Percentiles rank a stretch among this genome's conserved stretches.
phyloP scores from a whole-genome alignment of 2,113 vertebrate species.

The Gasterosteus nipponicus region DNA sequence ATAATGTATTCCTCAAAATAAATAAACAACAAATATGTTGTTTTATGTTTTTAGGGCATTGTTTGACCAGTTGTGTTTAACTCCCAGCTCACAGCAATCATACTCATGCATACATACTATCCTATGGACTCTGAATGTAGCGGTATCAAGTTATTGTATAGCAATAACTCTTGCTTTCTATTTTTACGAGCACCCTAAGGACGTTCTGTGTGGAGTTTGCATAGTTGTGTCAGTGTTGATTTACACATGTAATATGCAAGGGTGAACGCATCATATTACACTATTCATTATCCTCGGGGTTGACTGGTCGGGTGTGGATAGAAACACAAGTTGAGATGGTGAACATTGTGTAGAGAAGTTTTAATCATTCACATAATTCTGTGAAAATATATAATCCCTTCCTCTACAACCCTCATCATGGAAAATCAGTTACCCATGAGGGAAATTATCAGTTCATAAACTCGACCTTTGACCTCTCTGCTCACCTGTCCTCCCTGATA shows the following conservation, averaged over 20 bases:
- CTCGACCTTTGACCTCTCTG: constrained; percentile 63
- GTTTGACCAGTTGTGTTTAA: neutral
- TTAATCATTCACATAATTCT: neutral
- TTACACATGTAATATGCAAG: neutral
- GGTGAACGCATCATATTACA: neutral
- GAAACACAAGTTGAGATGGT: neutral
- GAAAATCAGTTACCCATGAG: neutral
- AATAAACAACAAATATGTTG: neutral
- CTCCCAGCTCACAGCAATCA: neutral
- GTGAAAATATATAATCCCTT: neutral
- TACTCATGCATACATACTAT: neutral
- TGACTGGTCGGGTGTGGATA: neutral
- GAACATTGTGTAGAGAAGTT: constrained; percentile 7
- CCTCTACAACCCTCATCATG: neutral
- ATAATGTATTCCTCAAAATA: neutral
- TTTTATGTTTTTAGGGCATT: neutral
- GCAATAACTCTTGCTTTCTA: neutral
- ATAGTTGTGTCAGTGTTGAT: neutral
- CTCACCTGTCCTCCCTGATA: constrained; percentile 97
- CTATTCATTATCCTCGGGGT: neutral
- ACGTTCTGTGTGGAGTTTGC: neutral
- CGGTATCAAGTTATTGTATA: neutral
- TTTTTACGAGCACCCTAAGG: neutral
- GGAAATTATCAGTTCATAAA: constrained; percentile 15
- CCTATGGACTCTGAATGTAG: neutral